phyloP scores from a whole-genome alignment of 2,888 invertebrate genomes.

The Glomeris marginata region DNA sequence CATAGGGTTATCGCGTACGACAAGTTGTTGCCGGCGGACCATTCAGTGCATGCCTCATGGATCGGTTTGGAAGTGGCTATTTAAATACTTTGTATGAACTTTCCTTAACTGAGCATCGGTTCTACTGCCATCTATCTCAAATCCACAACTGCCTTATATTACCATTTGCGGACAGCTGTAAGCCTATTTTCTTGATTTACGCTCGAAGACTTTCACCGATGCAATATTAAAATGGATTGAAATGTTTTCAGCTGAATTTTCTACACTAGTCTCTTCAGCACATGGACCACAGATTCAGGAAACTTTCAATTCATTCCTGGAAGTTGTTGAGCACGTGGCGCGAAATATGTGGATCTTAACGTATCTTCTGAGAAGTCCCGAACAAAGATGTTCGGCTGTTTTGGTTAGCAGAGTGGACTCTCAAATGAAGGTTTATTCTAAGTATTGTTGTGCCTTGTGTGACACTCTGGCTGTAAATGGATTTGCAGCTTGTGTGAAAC shows the following conservation, averaged over 20 bases:
- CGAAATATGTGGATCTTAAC: constrained; percentile 1
- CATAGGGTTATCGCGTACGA: constrained; percentile 25
- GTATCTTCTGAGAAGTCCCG: no score
- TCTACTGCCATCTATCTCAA: constrained; percentile 20
- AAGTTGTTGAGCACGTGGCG: constrained; percentile 7
- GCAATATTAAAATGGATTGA: no score
- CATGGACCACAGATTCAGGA: constrained; percentile 7
- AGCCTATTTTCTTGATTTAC: no score
- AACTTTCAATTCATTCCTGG: constrained; percentile 6
- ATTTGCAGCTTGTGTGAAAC: constrained; percentile 25
- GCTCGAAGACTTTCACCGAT: no score
- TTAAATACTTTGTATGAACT: constrained; percentile 25
- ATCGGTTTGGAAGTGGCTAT: constrained; percentile 19
- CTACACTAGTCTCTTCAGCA: constrained; percentile 1
- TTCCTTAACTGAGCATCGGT: constrained; percentile 23
- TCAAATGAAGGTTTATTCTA: constrained; percentile 4
- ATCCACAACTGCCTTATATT: no score
- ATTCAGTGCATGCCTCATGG: constrained; percentile 24
- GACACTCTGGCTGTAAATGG: constrained; percentile 28
- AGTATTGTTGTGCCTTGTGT: constrained; percentile 18
- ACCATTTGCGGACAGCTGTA: no score
- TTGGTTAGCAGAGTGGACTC: no score
- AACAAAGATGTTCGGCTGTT: no score
- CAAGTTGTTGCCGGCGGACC: constrained; percentile 26
- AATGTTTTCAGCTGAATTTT: not conserved